phyloP scores from a whole-genome alignment of 2,113 vertebrate genomes.

The Gopherus evgoodei region DNA sequence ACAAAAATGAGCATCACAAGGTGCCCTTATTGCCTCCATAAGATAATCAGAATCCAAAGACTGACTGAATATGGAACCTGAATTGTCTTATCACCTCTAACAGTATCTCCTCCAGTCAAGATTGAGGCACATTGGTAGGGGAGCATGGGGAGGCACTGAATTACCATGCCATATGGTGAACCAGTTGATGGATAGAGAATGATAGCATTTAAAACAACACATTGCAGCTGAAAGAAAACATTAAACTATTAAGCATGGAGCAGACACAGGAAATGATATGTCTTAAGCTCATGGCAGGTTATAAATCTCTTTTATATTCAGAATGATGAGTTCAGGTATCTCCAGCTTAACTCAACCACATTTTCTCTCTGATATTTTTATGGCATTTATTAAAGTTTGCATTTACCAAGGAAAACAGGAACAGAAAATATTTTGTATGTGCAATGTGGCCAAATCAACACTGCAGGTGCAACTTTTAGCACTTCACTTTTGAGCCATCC shows the following conservation, averaged over 20 bases:
- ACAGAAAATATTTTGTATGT: not conserved
- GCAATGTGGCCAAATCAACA: not conserved
- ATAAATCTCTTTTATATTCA: not conserved
- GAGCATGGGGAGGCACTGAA: not conserved
- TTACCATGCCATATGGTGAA: not conserved
- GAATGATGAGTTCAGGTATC: not conserved
- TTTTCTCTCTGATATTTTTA: not conserved
- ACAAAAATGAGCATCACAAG: not conserved
- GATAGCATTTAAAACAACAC: not conserved
- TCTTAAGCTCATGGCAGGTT: not conserved
- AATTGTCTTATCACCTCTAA: not conserved
- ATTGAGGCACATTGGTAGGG: not conserved
- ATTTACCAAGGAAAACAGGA: not conserved
- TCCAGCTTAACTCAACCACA: not conserved
- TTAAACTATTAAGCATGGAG: not conserved
- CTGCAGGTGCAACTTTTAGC: not conserved
- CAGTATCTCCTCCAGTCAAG: not conserved
- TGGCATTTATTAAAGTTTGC: not conserved
- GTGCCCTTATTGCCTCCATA: not conserved
- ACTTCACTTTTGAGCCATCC: not conserved
- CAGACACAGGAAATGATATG: not conserved
- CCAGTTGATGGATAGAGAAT: not conserved
- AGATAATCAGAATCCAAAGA: not conserved
- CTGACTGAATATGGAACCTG: not conserved
- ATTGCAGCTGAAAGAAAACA: not conserved